Evolutionary conservation across 92 coral and sea anemone species (phyloP), one percentile per base, ranked within the genome.

Genomic region (Umimayanthus chanpuru): DNA sequence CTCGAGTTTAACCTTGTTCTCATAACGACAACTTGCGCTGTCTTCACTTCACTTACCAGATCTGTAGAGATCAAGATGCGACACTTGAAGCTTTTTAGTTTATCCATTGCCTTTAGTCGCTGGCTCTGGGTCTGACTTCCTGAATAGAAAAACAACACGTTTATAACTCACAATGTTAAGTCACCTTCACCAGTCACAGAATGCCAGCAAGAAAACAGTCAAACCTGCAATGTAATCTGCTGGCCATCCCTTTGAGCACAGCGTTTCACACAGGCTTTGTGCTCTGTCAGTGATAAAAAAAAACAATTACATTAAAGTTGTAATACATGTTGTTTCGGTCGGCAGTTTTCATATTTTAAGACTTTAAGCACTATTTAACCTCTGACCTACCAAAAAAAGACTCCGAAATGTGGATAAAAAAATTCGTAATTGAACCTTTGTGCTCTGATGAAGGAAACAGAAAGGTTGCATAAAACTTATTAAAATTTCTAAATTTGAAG

Each of bases 211-310:
- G 38, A 41, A 32, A 21, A 15, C 25, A 87, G 2, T 29, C 76
- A 76, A 47, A 96, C 98, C 98, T 89, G 99, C 95, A 88, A 96
- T 96, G 88, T 93, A 97, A n/a, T 96, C 94, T 18, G 99, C 92
- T 0, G 99, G 99, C 99, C 99, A 97, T 20, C 99, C 99, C 29
- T 97, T 97, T 43, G 91, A 79, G 89, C 93, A 93, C 41, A 97
- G 93, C 8, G 97, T 95, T 76, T 94, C 94, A 81, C 98, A 95
- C 61, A 97, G 92, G 86, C 95, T 95, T 77, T 94, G 93, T 3
- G 99, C 99, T 84, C 99, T 97, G 84, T 43, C 71, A 47, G 25
- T 64, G 81, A 80, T 26, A 76, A 30, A 83, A 9, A 26, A 86
- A 86, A 7, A 29, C 14, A 32, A 9, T 55, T 28, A 61, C 25